Conservation (phyloP, 2,113 vertebrate species). For the Mirza zaza region DNA sequence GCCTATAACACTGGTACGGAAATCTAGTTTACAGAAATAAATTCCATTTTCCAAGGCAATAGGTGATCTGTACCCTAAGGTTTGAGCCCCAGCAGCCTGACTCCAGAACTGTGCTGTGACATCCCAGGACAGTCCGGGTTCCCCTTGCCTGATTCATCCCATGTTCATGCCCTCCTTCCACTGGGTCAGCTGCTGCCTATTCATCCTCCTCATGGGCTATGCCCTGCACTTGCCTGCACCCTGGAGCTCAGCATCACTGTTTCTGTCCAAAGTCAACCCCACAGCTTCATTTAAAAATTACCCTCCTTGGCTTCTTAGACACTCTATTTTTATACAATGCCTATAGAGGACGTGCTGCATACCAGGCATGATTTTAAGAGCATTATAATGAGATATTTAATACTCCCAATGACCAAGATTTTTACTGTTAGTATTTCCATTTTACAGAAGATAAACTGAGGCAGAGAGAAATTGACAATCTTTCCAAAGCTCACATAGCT, state of each 20-base stretch:
- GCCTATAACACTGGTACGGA: not conserved
- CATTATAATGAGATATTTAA: not conserved
- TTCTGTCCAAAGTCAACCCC: not conserved
- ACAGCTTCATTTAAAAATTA: not conserved
- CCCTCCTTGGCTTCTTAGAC: not conserved
- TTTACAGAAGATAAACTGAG: not conserved
- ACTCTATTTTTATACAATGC: not conserved
- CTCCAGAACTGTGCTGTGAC: not conserved
- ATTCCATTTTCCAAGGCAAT: not conserved
- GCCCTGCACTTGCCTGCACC: too few species aligned
- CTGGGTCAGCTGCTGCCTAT: not conserved
- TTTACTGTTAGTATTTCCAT: not conserved
- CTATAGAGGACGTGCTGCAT: not conserved
- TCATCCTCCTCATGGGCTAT: not conserved
- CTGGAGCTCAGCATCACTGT: not conserved
- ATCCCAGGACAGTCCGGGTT: not conserved
- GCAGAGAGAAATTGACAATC: not conserved
- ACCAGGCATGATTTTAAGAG: not conserved
- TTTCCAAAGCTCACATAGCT: not conserved
- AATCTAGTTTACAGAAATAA: not conserved
- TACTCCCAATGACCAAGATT: not conserved
- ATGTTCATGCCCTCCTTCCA: accelerated
- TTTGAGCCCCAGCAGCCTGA: not conserved
- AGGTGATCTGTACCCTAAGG: not conserved
- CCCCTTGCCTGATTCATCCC: not conserved